Evolutionary conservation across 1,140 invertebrate genomes (phyloP).

Genomic region (Nautilus pompilius): DNA sequence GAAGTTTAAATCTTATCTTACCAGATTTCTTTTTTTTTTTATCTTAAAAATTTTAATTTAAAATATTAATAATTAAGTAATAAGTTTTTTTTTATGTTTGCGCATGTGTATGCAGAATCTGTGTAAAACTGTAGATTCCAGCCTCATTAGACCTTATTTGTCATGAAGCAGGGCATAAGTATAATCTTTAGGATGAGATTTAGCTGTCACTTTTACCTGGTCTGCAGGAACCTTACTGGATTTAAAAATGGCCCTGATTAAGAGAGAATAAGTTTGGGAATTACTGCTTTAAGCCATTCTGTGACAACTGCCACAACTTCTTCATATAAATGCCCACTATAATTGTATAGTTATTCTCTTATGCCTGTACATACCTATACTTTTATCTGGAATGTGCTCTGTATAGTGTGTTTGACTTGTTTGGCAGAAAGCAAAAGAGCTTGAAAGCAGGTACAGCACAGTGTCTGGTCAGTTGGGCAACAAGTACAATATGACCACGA

Average conservation of each 20-base stretch:
- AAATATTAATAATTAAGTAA: too few species aligned
- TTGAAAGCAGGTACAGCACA: constrained; percentile 63
- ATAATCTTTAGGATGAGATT: too few species aligned
- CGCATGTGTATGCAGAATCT: too few species aligned
- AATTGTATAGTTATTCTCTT: not conserved
- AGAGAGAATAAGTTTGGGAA: not conserved
- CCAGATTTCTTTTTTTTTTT: too few species aligned
- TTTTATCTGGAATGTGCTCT: not conserved
- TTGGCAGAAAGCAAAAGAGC: constrained; percentile 50
- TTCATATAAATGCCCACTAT: not conserved
- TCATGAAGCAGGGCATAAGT: too few species aligned
- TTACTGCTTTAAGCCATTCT: not conserved
- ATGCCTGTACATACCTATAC: not conserved
- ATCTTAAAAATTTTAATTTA: too few species aligned
- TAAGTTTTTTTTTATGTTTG: too few species aligned
- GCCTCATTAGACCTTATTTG: too few species aligned
- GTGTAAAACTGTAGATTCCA: too few species aligned
- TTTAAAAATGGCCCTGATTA: not conserved
- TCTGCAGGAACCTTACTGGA: too few species aligned
- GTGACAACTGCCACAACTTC: not conserved
- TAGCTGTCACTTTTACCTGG: too few species aligned
- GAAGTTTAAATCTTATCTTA: too few species aligned
- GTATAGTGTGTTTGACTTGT: constrained; percentile 2
- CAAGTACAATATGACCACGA: constrained; percentile 64
- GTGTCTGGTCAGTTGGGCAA: constrained; percentile 63